These are phyloP conservation scores for Drosophila paulistorum DNA, from an alignment of 1,140 invertebrate species.

Conservation along the genomic window DNA sequence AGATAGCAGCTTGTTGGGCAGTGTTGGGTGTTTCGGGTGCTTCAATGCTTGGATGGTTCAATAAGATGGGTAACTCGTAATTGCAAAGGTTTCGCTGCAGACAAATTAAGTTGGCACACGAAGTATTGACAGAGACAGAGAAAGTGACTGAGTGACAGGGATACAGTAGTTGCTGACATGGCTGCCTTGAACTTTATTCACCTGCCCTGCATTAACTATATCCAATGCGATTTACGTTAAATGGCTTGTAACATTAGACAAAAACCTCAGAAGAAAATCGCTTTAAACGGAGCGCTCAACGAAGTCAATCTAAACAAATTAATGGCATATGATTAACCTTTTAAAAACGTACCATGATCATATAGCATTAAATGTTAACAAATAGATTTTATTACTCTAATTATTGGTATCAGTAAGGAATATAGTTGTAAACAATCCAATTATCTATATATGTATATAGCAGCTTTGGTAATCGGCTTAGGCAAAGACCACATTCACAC, in stretches of 20 bases:
- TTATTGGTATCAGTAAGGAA: too few relatives aligned
- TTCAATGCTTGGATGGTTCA: background rate
- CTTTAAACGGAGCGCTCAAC: too few relatives aligned
- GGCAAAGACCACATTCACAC: too few relatives aligned
- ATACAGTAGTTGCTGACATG: background rate
- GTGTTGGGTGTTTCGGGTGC: background rate
- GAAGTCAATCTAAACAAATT: too few relatives aligned
- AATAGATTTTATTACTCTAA: too few relatives aligned
- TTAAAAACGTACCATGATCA: too few relatives aligned
- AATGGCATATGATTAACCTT: too few relatives aligned
- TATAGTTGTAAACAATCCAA: too few relatives aligned
- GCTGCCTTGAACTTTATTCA: background rate
- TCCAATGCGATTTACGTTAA: slow-evolving; percentile 1
- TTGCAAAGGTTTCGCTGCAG: slow-evolving; percentile 71
- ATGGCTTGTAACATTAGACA: background rate
- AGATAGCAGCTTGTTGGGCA: background rate
- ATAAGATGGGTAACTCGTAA: slow-evolving; percentile 38
- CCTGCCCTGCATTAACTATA: background rate
- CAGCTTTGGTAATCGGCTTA: too few relatives aligned
- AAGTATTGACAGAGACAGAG: background rate
- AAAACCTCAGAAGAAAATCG: background rate
- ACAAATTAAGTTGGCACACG: slow-evolving; percentile 67
- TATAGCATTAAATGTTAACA: too few relatives aligned
- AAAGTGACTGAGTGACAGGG: background rate
- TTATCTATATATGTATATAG: too few relatives aligned